Evolutionary conservation across 2,797 vertebrate species (phyloP).

Genomic region (Champsocephalus gunnari): DNA sequence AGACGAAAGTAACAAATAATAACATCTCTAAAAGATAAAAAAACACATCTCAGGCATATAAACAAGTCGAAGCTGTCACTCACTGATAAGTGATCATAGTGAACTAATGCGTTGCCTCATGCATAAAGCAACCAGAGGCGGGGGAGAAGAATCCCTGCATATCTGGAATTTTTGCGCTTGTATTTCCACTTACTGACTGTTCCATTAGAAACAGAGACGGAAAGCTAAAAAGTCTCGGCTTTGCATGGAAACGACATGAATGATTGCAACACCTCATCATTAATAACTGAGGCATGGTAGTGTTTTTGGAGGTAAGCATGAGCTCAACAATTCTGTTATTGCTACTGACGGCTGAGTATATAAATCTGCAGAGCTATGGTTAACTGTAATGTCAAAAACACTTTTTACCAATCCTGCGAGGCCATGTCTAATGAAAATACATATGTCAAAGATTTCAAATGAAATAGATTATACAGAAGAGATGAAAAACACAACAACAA

Average conservation of each 20-base stretch:
- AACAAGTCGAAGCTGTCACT: constrained; percentile 75
- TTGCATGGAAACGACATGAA: constrained; percentile 28
- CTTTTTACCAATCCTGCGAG: constrained; percentile 33
- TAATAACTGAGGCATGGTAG: constrained; percentile 32
- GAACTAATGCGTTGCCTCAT: constrained; percentile 63
- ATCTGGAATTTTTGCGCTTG: constrained; percentile 31
- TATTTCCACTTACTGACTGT: constrained; percentile 32
- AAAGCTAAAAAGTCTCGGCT: constrained; percentile 42
- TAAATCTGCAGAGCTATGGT: constrained; percentile 29
- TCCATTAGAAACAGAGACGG: constrained; percentile 40
- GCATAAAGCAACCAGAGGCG: constrained; percentile 55
- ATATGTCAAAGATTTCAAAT: constrained; percentile 34
- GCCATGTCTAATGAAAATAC: constrained; percentile 33
- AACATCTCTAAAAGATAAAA: constrained; percentile 67
- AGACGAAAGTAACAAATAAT: constrained; percentile 83
- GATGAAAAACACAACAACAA: constrained; percentile 53
- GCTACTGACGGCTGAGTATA: constrained; percentile 24
- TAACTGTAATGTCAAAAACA: constrained; percentile 45
- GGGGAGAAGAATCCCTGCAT: constrained; percentile 44
- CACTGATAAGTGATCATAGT: constrained; percentile 77
- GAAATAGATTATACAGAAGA: constrained; percentile 28
- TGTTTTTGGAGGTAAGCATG: constrained; percentile 33
- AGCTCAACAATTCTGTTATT: constrained; percentile 44
- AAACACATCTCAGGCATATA: constrained; percentile 58
- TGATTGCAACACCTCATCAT: constrained; percentile 29